phyloP scores from a whole-genome alignment of 2,888 invertebrate genomes.

The Drosophila colorata region DNA sequence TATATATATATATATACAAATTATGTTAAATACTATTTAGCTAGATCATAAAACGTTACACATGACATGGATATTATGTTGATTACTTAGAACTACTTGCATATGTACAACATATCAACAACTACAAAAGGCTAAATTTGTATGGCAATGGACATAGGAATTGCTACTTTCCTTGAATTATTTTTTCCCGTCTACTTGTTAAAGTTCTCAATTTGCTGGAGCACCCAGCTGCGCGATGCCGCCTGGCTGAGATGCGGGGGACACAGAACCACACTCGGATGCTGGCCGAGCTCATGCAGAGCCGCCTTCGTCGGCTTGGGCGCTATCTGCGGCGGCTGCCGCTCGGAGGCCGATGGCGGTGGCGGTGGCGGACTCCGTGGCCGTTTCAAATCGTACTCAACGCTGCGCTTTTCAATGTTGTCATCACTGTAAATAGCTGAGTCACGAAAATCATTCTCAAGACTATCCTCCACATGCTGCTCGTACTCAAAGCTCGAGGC shows the following conservation, averaged over 20 bases:
- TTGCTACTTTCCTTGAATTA: not conserved
- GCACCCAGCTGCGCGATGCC: slow-evolving; percentile 84
- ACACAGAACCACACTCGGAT: slow-evolving; percentile 70
- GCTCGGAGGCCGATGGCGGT: slow-evolving; percentile 58
- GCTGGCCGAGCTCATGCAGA: slow-evolving; percentile 46
- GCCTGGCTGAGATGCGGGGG: slow-evolving; percentile 78
- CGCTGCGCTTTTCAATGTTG: slow-evolving; percentile 81
- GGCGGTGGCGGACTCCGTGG: slow-evolving; percentile 78
- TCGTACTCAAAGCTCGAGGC: slow-evolving; percentile 90
- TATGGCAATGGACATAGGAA: slow-evolving; percentile 53
- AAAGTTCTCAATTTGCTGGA: slow-evolving; percentile 85
- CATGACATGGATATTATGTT: not conserved
- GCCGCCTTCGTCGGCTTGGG: slow-evolving; percentile 67
- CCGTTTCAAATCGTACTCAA: slow-evolving; percentile 60
- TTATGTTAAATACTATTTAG: slow-evolving; percentile 29
- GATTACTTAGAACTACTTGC: not conserved
- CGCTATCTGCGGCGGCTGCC: slow-evolving; percentile 63
- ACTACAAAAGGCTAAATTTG: slow-evolving; percentile 33
- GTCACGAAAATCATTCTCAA: slow-evolving; percentile 90
- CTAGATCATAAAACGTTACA: slow-evolving; percentile 27
- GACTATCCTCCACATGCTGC: slow-evolving; percentile 89
- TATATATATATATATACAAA: slow-evolving; percentile 20
- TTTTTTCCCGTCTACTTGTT: slow-evolving; percentile 72
- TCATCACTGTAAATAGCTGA: slow-evolving; percentile 93
- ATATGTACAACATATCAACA: slow-evolving; percentile 23